phyloP scores from a whole-genome alignment of 2,113 vertebrate species.

The Phasianus colchicus region DNA sequence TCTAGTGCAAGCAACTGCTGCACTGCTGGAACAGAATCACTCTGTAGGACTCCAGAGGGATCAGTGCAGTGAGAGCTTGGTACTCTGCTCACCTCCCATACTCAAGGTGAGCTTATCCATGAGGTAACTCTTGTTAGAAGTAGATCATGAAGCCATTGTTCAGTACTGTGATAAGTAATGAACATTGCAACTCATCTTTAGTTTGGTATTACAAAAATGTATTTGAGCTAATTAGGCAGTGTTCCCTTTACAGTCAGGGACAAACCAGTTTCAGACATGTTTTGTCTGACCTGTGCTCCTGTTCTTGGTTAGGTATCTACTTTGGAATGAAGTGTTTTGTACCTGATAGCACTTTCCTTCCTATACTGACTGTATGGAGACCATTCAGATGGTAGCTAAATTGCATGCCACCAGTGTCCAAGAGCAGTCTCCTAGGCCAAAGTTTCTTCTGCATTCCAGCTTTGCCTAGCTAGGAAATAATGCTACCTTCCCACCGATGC shows the following conservation, averaged over 20 bases:
- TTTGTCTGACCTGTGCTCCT: neutral
- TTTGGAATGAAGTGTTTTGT: neutral
- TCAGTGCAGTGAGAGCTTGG: neutral
- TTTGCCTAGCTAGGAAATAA: neutral
- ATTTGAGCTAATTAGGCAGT: neutral
- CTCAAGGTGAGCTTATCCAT: neutral
- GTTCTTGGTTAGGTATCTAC: neutral
- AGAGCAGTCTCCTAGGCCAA: neutral
- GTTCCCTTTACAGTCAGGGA: neutral
- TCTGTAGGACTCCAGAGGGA: neutral
- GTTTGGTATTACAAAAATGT: neutral
- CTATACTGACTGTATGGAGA: neutral
- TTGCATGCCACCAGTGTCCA: neutral
- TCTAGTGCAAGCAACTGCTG: neutral
- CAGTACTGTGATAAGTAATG: neutral
- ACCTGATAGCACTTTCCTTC: neutral
- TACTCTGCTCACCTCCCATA: neutral
- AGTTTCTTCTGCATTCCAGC: neutral
- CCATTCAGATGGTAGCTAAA: neutral
- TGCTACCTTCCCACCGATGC: neutral
- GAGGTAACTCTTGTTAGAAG: neutral
- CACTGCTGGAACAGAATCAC: neutral
- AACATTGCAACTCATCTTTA: neutral
- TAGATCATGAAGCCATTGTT: neutral
- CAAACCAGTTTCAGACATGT: neutral